Conservation (phyloP, 64 coral and sea anemone genomes). For the Stylophora pistillata region DNA sequence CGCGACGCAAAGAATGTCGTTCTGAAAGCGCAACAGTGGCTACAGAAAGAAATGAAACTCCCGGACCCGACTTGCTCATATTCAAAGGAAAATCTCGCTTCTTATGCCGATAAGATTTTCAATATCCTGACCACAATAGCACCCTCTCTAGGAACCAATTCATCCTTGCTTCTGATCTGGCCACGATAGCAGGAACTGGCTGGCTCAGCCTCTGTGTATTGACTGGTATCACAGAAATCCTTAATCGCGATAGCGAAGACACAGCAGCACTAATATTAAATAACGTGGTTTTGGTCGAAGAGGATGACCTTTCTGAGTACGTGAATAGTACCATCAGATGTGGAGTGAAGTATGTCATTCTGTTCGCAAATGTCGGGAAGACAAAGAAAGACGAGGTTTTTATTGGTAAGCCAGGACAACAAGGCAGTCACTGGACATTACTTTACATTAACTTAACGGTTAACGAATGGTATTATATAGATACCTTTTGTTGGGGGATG, state of each 20-base stretch:
- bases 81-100: constrained; percentile 31
- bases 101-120: constrained; percentile 35
- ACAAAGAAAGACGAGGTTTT: constrained; percentile 25
- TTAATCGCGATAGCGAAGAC: neutral
- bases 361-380: constrained; percentile 60
- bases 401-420: constrained; percentile 30
- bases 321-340: constrained; percentile 39
- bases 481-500: constrained; percentile 59
- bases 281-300: constrained; percentile 27
- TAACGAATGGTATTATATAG: constrained; percentile 71
- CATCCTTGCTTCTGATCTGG: constrained; percentile 48
- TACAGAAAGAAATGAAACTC: constrained; percentile 26
- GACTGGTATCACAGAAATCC: constrained; percentile 34
- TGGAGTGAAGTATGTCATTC: constrained; percentile 32
- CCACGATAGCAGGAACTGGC: constrained; percentile 41
- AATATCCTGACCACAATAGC: constrained; percentile 10
- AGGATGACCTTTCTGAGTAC: constrained; percentile 26
- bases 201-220: constrained; percentile 23
- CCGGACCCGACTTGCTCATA: constrained; percentile 6
- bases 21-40: constrained; percentile 30
- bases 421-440: constrained; percentile 58
- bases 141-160: neutral
- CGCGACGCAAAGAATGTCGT: constrained; percentile 32
- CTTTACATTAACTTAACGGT: constrained; percentile 46
- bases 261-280: constrained; percentile 41